Evolutionary conservation across 2,797 vertebrate species (phyloP), one percentile per base, ranked within the genome.

Genomic region (Arctocebus calabarensis): DNA sequence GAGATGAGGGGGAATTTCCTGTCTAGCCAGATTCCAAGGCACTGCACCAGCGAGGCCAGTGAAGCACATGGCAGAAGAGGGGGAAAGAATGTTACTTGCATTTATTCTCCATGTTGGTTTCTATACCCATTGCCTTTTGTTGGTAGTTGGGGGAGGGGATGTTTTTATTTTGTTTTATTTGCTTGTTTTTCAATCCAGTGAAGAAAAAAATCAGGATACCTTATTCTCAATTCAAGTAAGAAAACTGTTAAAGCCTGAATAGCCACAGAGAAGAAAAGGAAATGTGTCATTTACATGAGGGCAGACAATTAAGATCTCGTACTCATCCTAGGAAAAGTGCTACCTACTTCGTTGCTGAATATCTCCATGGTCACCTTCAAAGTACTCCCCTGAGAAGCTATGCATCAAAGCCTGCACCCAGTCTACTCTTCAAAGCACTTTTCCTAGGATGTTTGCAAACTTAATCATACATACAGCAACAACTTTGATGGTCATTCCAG

Each of bases 1-100:
- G 88, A 96, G 90, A 91, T 27, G 57, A 93, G 93, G 94, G 66
- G 96, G 83, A 75, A 94, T 94, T 96, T 97, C 74, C 94, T 71
- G 48, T 78, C 84, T n/a, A 52, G 78, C 91, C 14, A 20, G 74
- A 71, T 81, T 93, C 89, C 73, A 59, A 74, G 94, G 45, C 52
- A 90, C 66, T 13, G 4, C 13, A 70, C 71, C 52, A 86, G 32
- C 40, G 37, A 90, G 22, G 34, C 81, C 89, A 64, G 93, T 34
- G 74, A 17, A 7, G 57, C 71, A 97, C 93, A 70, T 11, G 84
- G 66, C 89, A 94, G 40, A 48, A 73, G 55, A 32, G 5, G 7
- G 0, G 1, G 3, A 40, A 10, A 70, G 3, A 88, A n/a, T 40
- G 7, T 78, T 73, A 55, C 2, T 88, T 93, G 23, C 0, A 14